phyloP scores from a whole-genome alignment of 2,888 invertebrate species.

The Drosophila atripex region DNA sequence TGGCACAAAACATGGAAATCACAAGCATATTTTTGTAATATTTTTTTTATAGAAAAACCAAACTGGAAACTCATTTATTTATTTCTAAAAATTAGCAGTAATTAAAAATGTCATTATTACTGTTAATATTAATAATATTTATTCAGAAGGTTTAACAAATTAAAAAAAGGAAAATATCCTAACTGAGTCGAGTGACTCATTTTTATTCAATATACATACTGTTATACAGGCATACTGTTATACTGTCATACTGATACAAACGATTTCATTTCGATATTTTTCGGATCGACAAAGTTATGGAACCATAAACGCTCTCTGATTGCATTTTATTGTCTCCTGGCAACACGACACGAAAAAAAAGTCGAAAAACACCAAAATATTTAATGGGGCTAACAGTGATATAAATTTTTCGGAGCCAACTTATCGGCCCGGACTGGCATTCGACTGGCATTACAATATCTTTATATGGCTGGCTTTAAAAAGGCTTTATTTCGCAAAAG shows the following conservation, averaged over 20 bases:
- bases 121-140: too few species aligned
- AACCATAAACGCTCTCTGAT: slow-evolving; percentile 50
- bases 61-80: too few species aligned
- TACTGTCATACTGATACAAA: slow-evolving; percentile 27
- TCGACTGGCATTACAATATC: slow-evolving; percentile 38
- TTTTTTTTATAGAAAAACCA: too few species aligned
- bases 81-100: too few species aligned
- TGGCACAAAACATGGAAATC: not conserved
- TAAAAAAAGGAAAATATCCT: not conserved
- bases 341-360: slow-evolving; percentile 10
- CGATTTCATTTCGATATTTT: slow-evolving; percentile 29
- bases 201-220: not conserved
- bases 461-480: slow-evolving; percentile 20
- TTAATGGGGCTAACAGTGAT: slow-evolving; percentile 30
- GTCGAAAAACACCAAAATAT: slow-evolving; percentile 7
- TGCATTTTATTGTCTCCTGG: slow-evolving; percentile 51
- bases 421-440: slow-evolving; percentile 31
- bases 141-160: too few species aligned
- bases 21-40: not conserved
- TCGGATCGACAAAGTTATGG: slow-evolving; percentile 12
- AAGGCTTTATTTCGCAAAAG: slow-evolving; percentile 10
- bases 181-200: slow-evolving; percentile 6
- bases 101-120: too few species aligned
- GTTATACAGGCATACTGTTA: too few species aligned
- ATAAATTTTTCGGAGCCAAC: slow-evolving; percentile 31